Base-by-base conservation (phyloP, 1,140 invertebrate species). In the Scaptomyza pallida region DNA sequence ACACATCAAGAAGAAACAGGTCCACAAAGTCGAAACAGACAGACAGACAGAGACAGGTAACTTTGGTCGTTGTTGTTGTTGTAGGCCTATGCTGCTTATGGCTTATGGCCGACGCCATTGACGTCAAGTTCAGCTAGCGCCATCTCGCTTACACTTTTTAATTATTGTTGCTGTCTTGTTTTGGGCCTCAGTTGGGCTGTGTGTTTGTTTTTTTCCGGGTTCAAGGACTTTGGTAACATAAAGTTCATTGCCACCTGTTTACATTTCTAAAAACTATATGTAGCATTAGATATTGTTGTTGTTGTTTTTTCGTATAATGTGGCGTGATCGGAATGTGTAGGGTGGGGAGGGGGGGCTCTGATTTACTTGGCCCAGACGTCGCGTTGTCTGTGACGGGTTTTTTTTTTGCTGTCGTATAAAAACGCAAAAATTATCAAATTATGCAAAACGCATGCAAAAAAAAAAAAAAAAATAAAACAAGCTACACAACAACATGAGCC, bases 211-310 rank as follows among this genome's bases (percentile, higher is more conserved):
- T 81, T 69, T 75, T 59, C 78, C 63, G 78, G 59, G 82, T 88
- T 88, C 82, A 88, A 88, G 82, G 82, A 88, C 78, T 88, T 88
- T 88, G 52, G 5, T 19, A 71, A 65, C 73, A 76, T 74, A 69
- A 82, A 88, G 82, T 88, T 88, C 82, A 82, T 88, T 88, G 82
- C 81, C 82, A 88, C 75, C 71, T 82, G 82, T 75, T 88, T 78
- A 82, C 71, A 82, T 72, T 82, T 75, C 70, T 72, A 78, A 75
- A 75, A 88, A 64, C 21, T 50, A 63, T n/a, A 26, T 70, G 51
- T n/a, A 55, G 67, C 48, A 69, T 70, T 41, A 33, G 44, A 74
- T 80, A 61, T 61, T 70, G 47, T 60, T 75, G 43, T 57, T 50
- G 12, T 43, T 55, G 10, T 41, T 62, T 10, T 57, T 50, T 16